Evolutionary conservation across 2,888 invertebrate species (phyloP), one percentile per base, ranked within the genome.

Genomic region (Drosophila formosana): DNA sequence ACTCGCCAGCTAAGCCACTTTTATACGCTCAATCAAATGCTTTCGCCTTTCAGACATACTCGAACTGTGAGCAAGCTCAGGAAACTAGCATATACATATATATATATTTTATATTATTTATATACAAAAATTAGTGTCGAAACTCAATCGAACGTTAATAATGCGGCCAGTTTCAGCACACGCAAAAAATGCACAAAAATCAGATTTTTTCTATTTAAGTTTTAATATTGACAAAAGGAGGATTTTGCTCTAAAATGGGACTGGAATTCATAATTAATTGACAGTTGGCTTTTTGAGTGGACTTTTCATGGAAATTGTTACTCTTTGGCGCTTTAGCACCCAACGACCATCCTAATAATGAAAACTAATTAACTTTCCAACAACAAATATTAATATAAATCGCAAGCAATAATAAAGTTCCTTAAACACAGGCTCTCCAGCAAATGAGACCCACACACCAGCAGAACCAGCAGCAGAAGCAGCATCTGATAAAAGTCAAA

Each of bases 1-100:
- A 77, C 52, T 66, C 11, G 41, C 26, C 28, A 43, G 47, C 70
- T 74, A 72, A 87, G 82, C 80, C 75, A 84, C 78, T 87, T 87
- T 83, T 75, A 74, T 68, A 87, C 80, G 87, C 83, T 84, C 80
- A 83, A 87, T 87, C 78, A 75, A 82, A 84, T 84, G 66, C 67
- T 64, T 73, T 66, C 66, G 68, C 78, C 80, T 71, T 50, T 65
- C 58, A 62, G 56, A 75, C 65, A 64, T 62, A 9, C 8, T 7
- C 18, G 39, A 7, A 61, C 46, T 41, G 37, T 45, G n/a, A 26
- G 23, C 49, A 13, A n/a, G 3, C 5, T 37, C 18, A 32, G 32
- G 13, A 67, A 63, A 67, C 55, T 75, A 41, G 39, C 6, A 41
- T 41, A 37, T n/a, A 13, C n/a, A 41, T 46, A 23, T 23, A 53